Percentiles rank a stretch among this genome's conserved stretches.
Conservation (phyloP, 2,888 invertebrate species). For the Acanthoscelides obtectus region DNA sequence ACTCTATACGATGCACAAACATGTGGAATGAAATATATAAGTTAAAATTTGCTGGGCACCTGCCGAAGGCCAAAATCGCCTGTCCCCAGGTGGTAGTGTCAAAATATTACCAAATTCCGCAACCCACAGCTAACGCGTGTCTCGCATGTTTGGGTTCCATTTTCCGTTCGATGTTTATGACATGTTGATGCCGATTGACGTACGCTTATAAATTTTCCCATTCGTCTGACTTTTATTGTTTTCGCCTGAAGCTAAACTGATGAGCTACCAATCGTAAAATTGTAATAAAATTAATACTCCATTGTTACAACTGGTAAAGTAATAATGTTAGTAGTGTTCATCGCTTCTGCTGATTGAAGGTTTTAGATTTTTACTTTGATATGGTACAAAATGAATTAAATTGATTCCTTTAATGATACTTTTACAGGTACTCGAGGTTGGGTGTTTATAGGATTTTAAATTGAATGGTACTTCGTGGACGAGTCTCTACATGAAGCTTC, state of each 20-base stretch:
- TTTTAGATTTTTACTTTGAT: not conserved
- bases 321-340: not conserved
- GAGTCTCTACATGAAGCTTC: no score
- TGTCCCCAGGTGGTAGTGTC: not conserved
- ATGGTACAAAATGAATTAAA: not conserved
- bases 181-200: not conserved
- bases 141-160: not conserved
- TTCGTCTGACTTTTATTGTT: not conserved
- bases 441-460: no score
- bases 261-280: not conserved
- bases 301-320: not conserved
- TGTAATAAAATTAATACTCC: not conserved
- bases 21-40: no score
- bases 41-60: no score
- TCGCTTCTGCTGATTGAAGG: not conserved
- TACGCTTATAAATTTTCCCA: not conserved
- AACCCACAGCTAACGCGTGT: not conserved
- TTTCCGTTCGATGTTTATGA: not conserved
- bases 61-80: no score
- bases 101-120: not conserved
- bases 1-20: no score
- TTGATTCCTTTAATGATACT: not conserved
- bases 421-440: no score
- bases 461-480: no score
- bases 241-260: not conserved